A percentile compares a stretch with the other conserved stretches of the same genome.
These are phyloP conservation scores for Cheilosia pagana DNA, from an alignment of 2,888 invertebrate genomes.

Conservation along the genomic window DNA sequence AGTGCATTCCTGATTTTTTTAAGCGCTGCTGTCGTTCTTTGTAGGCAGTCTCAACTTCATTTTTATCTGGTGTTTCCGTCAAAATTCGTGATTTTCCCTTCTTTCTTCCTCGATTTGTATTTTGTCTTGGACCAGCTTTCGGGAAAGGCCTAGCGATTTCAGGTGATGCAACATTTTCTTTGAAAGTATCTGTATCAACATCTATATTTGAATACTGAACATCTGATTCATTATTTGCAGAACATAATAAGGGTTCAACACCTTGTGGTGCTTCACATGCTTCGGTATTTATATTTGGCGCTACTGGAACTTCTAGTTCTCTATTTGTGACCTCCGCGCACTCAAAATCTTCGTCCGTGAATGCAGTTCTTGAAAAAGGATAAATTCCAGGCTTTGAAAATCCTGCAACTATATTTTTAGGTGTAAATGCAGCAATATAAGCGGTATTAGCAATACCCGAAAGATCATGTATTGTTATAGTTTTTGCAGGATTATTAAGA, in stretches of 20 bases:
- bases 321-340: slow-evolving; percentile 46
- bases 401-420: slow-evolving; percentile 32
- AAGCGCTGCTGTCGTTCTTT: slow-evolving; percentile 6
- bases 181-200: background rate
- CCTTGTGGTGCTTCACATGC: slow-evolving; percentile 26
- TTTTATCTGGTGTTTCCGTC: slow-evolving; percentile 45
- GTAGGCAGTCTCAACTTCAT: slow-evolving; percentile 30
- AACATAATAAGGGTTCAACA: slow-evolving; percentile 1
- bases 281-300: slow-evolving; percentile 19
- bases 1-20: slow-evolving; percentile 48
- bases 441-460: slow-evolving; percentile 38
- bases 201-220: slow-evolving; percentile 10
- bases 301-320: slow-evolving; percentile 37
- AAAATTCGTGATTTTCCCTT: slow-evolving; percentile 46
- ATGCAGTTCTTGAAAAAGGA: slow-evolving; percentile 48
- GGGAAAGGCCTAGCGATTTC: background rate
- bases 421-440: slow-evolving; percentile 45
- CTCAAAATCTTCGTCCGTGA: slow-evolving; percentile 50
- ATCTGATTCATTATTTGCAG: slow-evolving; percentile 10
- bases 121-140: slow-evolving; percentile 27
- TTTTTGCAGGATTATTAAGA: slow-evolving; percentile 49
- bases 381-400: slow-evolving; percentile 48
- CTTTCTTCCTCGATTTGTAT: slow-evolving; percentile 49
- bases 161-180: slow-evolving; percentile 10
- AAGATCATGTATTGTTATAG: slow-evolving; percentile 54